phyloP scores from a whole-genome alignment of 2,797 vertebrate genomes.

The Aeoliscus strigatus region DNA sequence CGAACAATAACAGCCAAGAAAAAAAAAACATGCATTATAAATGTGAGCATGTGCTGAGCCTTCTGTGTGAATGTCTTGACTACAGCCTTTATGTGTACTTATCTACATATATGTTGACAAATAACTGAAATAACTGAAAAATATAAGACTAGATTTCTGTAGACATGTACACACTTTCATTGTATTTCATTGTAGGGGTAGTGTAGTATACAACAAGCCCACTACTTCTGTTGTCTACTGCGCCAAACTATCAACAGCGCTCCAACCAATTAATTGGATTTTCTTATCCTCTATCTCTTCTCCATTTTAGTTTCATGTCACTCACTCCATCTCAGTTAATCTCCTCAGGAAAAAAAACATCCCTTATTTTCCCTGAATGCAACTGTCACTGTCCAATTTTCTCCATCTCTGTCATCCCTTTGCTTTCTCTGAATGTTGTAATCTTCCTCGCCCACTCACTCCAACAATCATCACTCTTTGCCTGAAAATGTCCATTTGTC shows the following conservation, averaged over 20 bases:
- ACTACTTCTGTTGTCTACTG: constrained; percentile 38
- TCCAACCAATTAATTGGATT: constrained; percentile 58
- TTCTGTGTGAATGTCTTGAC: constrained; percentile 24
- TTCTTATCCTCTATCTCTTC: constrained; percentile 31
- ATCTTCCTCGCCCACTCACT: constrained; percentile 48
- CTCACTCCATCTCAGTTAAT: constrained; percentile 56
- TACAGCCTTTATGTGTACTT: constrained; percentile 22
- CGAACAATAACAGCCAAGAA: constrained; percentile 65
- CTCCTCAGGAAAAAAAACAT: constrained; percentile 28
- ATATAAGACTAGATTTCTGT: too few relatives aligned
- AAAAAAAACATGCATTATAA: constrained; percentile 64
- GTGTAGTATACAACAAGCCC: constrained; percentile 39
- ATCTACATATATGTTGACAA: constrained; percentile 20
- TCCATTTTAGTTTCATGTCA: constrained; percentile 59
- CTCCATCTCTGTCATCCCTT: constrained; percentile 56
- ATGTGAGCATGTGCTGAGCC: constrained; percentile 56
- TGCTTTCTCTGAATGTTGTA: constrained; percentile 51
- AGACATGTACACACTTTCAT: background rate
- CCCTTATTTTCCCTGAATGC: constrained; percentile 40
- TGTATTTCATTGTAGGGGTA: constrained; percentile 11
- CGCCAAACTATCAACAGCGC: constrained; percentile 35
- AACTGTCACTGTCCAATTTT: constrained; percentile 65
- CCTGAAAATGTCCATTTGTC: constrained; percentile 58
- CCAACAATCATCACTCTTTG: constrained; percentile 38
- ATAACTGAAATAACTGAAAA: too few relatives aligned